Percentiles rank a stretch among this genome's conserved stretches.
These are phyloP conservation scores for Pseudorectes ferrugineus DNA, from an alignment of 2,113 vertebrate species.

Conservation along the genomic window DNA sequence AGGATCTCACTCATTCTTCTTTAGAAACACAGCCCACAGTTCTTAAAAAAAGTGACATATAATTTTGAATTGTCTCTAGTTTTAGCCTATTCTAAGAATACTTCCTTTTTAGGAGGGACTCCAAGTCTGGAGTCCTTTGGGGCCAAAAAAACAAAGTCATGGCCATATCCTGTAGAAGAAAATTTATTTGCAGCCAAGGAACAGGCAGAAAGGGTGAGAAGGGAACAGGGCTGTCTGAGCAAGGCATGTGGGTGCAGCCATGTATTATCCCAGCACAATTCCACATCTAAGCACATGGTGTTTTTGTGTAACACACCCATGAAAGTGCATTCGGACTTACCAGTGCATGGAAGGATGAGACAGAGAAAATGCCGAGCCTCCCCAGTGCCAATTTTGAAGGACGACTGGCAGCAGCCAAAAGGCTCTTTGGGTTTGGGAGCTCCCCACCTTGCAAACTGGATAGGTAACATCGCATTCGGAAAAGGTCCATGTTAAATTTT, in stretches of 20 bases:
- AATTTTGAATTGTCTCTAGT: neutral
- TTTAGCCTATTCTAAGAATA: neutral
- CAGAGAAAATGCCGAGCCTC: slow-evolving; percentile 91
- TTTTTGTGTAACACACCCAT: neutral
- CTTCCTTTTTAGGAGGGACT: neutral
- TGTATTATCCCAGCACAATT: neutral
- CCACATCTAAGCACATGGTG: neutral
- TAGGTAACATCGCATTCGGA: slow-evolving; percentile 93
- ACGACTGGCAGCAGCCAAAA: slow-evolving; percentile 89
- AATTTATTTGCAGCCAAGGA: neutral
- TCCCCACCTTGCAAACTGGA: slow-evolving; percentile 94
- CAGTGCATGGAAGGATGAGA: slow-evolving; percentile 95
- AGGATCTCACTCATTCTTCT: neutral
- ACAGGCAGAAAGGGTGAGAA: neutral
- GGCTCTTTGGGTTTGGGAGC: slow-evolving; percentile 93
- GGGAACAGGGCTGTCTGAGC: neutral
- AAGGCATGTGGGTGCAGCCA: neutral
- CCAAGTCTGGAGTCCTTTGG: neutral
- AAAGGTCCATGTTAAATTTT: slow-evolving; percentile 94
- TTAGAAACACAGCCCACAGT: neutral
- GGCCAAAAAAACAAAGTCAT: neutral
- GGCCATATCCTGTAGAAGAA: neutral
- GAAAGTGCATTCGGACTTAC: slow-evolving; percentile 68
- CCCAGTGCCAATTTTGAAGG: slow-evolving; percentile 89
- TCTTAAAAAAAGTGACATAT: neutral